These are phyloP conservation scores for Saccopteryx leptura DNA, from an alignment of 2,113 vertebrate species.

Conservation along the genomic window DNA sequence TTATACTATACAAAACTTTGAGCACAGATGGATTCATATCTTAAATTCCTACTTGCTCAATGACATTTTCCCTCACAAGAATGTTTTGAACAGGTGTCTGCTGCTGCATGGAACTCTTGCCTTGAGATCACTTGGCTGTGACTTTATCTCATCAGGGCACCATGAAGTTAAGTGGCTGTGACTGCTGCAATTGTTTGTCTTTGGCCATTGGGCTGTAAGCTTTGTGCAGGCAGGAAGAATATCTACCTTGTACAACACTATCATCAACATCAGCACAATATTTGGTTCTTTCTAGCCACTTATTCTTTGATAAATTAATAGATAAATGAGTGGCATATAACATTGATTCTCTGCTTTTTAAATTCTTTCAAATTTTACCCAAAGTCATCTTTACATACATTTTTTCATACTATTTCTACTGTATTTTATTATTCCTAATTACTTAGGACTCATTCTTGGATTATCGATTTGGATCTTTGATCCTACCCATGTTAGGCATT, in stretches of 20 bases:
- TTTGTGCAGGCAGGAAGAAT: background rate
- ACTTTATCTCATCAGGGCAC: background rate
- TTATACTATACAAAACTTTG: background rate
- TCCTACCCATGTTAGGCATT: background rate
- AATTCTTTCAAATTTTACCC: constrained; percentile 13
- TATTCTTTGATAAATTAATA: background rate
- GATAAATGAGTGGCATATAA: background rate
- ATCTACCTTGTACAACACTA: background rate
- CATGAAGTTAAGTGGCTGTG: background rate
- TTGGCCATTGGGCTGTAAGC: background rate
- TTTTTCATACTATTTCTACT: background rate
- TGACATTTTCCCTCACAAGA: background rate
- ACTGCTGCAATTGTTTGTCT: background rate
- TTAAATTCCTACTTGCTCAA: background rate
- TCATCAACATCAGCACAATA: background rate
- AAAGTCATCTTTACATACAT: background rate
- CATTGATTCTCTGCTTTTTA: background rate
- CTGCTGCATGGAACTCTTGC: background rate
- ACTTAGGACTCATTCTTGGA: background rate
- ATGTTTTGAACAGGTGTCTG: background rate
- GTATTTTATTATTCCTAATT: background rate
- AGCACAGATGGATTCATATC: background rate
- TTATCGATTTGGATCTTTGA: background rate
- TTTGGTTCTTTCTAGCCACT: background rate
- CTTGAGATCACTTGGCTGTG: background rate